Evolutionary conservation across 2,797 vertebrate species (phyloP), one percentile per base, ranked within the genome.

Genomic region (Cossypha polioptera): DNA sequence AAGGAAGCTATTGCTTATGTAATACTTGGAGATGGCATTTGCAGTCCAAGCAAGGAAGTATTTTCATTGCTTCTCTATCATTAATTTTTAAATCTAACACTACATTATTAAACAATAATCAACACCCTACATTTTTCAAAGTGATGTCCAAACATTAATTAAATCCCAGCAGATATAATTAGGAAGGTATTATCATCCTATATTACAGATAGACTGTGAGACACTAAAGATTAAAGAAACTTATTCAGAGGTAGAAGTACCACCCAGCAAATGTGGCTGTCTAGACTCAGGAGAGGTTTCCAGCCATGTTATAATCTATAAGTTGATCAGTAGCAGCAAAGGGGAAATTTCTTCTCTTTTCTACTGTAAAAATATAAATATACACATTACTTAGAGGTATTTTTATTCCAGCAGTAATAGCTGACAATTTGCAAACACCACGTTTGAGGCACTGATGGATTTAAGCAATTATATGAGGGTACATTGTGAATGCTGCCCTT

Each of bases 281-380:
- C 54, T 68, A 20, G 18, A 65, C 89, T 78, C 71, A 50, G 57
- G 63, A 86, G 61, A 84, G 55, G 45, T 47, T 87, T 90, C 78
- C 84, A 96, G 89, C 96, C 90, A 87, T 16, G 82, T 92, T 96
- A 74, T 50, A 96, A 55, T 92, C 92, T 80, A 61, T 63, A 94
- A 97, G 96, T 95, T 86, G 86, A 97, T 94, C 73, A 78, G 88
- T 54, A 95, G 93, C 94, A 95, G 86, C 90, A 93, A 92, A 97
- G 36, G 63, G 77, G 48, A 96, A 95, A 95, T 92, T 94, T 97
- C 78, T 93, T 92, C 97, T 88, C 93, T 93, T 92, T 93, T 88
- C 91, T 95, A 92, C 83, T 96, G 93, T 96, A 95, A 97, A 97
- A 95, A 87, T 72, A 95, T 68, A 95, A 97, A 97, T 88, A 95